Conservation (phyloP, 2,113 vertebrate genomes). For the Henicopernis longicauda region DNA sequence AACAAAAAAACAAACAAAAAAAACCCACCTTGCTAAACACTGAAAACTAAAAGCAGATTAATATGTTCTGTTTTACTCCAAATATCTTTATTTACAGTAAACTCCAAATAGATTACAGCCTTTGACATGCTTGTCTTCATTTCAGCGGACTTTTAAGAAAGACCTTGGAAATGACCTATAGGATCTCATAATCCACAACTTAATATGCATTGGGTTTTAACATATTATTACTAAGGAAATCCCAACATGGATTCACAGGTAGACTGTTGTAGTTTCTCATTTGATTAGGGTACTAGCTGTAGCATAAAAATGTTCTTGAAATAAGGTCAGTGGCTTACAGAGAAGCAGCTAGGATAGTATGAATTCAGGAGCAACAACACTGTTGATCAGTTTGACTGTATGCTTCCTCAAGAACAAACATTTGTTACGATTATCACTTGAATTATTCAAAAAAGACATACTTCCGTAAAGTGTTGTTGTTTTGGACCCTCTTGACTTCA, state of each 20-base stretch:
- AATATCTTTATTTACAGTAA: neutral
- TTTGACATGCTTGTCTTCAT: neutral
- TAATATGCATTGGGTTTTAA: neutral
- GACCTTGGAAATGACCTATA: neutral
- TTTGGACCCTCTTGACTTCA: constrained; percentile 96
- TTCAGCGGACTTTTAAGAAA: neutral
- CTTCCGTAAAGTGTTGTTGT: constrained; percentile 95
- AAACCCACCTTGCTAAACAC: neutral
- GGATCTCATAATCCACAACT: neutral
- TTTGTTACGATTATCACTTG: neutral
- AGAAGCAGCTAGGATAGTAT: neutral
- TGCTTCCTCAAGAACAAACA: neutral
- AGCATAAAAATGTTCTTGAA: neutral
- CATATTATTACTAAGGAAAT: neutral
- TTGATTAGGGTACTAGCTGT: neutral
- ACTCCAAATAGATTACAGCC: neutral
- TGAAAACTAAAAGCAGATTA: neutral
- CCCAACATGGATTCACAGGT: neutral
- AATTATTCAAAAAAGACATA: constrained; percentile 36
- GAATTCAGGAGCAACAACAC: neutral
- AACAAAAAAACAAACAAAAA: too few species aligned
- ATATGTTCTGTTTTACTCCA: neutral
- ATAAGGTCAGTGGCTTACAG: neutral
- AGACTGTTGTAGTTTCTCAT: neutral
- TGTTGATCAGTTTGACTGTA: rapidly evolving